Base-by-base conservation (phyloP, 1,140 invertebrate genomes). In the Euura lappo region DNA sequence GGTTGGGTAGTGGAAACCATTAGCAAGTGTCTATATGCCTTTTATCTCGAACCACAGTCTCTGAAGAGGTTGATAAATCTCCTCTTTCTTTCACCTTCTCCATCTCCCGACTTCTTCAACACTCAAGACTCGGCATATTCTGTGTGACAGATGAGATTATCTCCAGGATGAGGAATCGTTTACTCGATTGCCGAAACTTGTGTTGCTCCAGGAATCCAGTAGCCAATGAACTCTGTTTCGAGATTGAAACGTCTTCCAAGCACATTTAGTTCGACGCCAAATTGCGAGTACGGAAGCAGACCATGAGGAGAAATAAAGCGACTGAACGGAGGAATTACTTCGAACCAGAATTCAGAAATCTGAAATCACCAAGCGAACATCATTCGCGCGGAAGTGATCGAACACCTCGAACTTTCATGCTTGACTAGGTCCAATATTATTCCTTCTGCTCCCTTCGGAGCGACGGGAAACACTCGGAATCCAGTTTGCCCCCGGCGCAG, bases 251-350 rank as follows among this genome's bases (percentile, higher is more conserved):
- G 51, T 60, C 51, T 8, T 60, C 13, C 13, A n/a, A 60, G 51
- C 51, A 11, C 2, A n/a, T 28, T 28, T 1, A 28, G 51, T 60
- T 60, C 10, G 13, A 60, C 4, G 8, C 51, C 8, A 60, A 60
- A 60, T 60, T n/a, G 51, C 51, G 51, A 60, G 13, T 60, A 60
- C 51, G 51, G 51, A 60, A 60, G 51, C 13, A 60, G 51, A 60
- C 51, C 51, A 8, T 60, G 3, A 5, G 13, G 51, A 6, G 3
- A 28, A 28, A 28, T 28, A 60, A 60, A 60, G 51, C 8, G 51
- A 60, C 10, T 11, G 51, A 6, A 60, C 10, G 13, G 51, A 47
- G 65, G 51, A 71, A 44, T 43, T 71, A 71, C 28, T 28, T 28
- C 28, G 28, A 28, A 28, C 28, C 28, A 28, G 28, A 28, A 28